Percentiles rank a stretch among this genome's conserved stretches.
These are phyloP conservation scores for Bombylius discolor DNA, from an alignment of 2,888 invertebrate species.

Conservation along the genomic window DNA sequence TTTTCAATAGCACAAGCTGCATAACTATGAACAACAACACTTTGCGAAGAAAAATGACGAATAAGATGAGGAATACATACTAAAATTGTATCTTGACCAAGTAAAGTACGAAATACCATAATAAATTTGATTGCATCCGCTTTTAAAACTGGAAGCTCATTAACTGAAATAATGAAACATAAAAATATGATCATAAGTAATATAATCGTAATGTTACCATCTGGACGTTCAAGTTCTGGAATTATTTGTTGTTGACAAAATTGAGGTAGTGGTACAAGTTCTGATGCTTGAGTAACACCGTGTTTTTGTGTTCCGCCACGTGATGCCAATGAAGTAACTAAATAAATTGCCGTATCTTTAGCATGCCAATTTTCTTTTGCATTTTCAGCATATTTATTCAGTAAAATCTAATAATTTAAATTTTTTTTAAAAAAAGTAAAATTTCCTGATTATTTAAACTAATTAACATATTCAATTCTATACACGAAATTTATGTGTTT, in stretches of 20 bases:
- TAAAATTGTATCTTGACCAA: slow-evolving; percentile 65
- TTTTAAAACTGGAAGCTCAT: slow-evolving; percentile 79
- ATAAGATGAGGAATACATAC: slow-evolving; percentile 67
- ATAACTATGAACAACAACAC: slow-evolving; percentile 87
- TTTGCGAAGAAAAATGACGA: slow-evolving; percentile 58
- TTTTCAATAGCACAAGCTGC: slow-evolving; percentile 87
- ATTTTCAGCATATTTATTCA: slow-evolving; percentile 62
- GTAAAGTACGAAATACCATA: slow-evolving; percentile 86
- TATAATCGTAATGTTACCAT: slow-evolving; percentile 40
- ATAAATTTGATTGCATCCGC: slow-evolving; percentile 94
- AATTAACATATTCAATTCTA: not conserved
- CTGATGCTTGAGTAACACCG: slow-evolving; percentile 83
- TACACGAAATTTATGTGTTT: too few species aligned
- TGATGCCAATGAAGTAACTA: slow-evolving; percentile 88
- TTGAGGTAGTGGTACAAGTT: slow-evolving; percentile 76
- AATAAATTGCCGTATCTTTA: slow-evolving; percentile 91
- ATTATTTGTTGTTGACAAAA: slow-evolving; percentile 81
- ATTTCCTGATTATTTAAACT: not conserved
- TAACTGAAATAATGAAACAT: slow-evolving; percentile 43
- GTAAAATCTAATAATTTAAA: slow-evolving; percentile 21
- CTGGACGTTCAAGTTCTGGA: slow-evolving; percentile 64
- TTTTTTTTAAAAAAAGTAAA: not conserved
- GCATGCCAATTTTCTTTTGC: slow-evolving; percentile 75
- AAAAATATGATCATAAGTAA: not conserved
- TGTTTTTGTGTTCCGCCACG: slow-evolving; percentile 79